Evolutionary conservation across 2,797 vertebrate genomes (phyloP).

Genomic region (Periparus ater): DNA sequence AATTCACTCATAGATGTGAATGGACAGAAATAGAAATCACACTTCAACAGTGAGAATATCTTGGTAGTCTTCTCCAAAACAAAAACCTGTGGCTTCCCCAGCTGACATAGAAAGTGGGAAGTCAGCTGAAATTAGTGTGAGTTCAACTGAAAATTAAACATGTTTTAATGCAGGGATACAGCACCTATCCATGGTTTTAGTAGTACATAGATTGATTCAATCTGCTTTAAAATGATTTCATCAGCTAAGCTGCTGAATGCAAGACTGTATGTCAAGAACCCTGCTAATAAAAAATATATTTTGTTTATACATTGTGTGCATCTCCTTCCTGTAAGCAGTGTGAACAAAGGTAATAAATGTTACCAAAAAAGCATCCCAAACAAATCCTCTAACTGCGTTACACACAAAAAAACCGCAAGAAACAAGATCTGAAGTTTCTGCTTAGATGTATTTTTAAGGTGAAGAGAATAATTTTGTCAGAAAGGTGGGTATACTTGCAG

Average conservation of each 20-base stretch:
- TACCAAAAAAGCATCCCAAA: neutral
- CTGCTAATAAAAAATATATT: conserved; percentile 49
- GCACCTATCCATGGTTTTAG: neutral
- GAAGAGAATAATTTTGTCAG: neutral
- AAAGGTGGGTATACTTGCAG: neutral
- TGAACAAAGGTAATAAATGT: neutral
- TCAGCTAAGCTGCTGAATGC: neutral
- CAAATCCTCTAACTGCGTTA: neutral
- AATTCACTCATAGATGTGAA: neutral
- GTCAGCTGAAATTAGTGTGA: neutral
- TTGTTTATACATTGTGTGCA: neutral
- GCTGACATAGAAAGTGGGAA: neutral
- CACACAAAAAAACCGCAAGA: neutral
- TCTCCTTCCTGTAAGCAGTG: conserved; percentile 11
- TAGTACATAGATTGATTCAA: neutral
- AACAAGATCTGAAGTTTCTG: neutral
- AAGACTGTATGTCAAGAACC: conserved; percentile 24
- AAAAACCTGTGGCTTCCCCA: neutral
- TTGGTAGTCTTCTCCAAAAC: neutral
- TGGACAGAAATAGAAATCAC: neutral
- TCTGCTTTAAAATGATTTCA: neutral
- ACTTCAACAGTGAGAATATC: neutral
- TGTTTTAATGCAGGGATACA: neutral
- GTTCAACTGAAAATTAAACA: neutral
- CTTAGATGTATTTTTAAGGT: neutral